A percentile compares a stretch with the other conserved stretches of the same genome.
phyloP scores from a whole-genome alignment of 2,888 invertebrate species.

The Lasioglossum figueresi region DNA sequence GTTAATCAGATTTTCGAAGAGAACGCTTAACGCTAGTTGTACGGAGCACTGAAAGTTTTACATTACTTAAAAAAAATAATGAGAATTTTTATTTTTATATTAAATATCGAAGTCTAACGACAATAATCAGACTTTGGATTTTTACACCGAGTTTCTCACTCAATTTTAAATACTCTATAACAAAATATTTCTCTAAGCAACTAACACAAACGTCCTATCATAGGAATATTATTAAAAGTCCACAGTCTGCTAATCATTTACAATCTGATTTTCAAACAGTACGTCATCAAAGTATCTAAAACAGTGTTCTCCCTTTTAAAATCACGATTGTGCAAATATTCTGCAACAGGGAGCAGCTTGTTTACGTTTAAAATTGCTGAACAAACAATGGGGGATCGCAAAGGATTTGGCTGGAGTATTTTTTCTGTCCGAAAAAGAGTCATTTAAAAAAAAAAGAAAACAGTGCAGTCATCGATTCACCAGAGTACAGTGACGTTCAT shows the following conservation, averaged over 20 bases:
- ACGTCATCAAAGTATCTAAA: neutral
- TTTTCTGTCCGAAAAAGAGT: neutral
- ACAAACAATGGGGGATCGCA: slow-evolving; percentile 29
- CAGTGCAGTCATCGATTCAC: slow-evolving; percentile 9
- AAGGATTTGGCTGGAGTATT: slow-evolving; percentile 29
- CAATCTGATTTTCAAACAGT: neutral
- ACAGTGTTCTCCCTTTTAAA: neutral
- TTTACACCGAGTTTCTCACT: neutral
- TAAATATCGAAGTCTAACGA: neutral
- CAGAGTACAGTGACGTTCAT: slow-evolving; percentile 18
- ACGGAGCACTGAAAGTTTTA: no score
- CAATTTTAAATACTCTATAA: neutral
- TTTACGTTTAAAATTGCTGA: neutral
- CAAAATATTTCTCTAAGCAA: neutral
- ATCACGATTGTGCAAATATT: neutral
- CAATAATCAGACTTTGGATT: slow-evolving; percentile 1
- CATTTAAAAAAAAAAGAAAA: neutral
- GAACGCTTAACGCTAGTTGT: neutral
- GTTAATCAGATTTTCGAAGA: neutral
- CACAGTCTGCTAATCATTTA: neutral
- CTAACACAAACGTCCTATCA: neutral
- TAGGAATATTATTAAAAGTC: neutral
- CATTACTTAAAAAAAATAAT: no score
- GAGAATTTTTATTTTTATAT: neutral
- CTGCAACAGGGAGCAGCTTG: neutral